Percentiles rank a stretch among this genome's conserved stretches.
These are phyloP conservation scores for Oscheius myriophilus DNA, from an alignment of 2,888 invertebrate genomes.

Conservation along the genomic window DNA sequence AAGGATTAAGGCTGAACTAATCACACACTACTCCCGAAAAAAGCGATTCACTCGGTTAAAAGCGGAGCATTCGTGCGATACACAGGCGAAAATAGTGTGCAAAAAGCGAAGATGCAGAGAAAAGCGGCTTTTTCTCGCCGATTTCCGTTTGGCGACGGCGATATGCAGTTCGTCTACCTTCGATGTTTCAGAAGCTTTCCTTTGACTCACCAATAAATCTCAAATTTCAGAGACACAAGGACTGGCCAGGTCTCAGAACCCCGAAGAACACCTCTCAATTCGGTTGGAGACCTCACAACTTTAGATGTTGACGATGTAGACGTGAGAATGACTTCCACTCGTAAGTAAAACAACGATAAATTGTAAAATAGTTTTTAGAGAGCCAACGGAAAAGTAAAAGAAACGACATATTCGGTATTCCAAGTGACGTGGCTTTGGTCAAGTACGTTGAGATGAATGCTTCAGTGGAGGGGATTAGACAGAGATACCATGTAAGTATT, in stretches of 20 bases:
- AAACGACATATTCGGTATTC: slow-evolving; percentile 59
- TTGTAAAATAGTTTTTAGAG: slow-evolving; percentile 5
- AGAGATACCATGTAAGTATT: slow-evolving; percentile 57
- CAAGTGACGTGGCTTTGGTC: slow-evolving; percentile 66
- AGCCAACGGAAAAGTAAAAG: slow-evolving; percentile 31
- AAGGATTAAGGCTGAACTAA: no score
- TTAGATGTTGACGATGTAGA: slow-evolving; percentile 29
- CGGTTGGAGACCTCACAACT: slow-evolving; percentile 14
- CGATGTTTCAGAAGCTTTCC: no score
- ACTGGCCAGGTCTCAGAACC: slow-evolving; percentile 63
- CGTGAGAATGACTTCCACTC: neutral
- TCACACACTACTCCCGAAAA: no score
- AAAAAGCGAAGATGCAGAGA: no score
- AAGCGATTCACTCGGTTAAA: no score
- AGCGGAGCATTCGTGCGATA: no score
- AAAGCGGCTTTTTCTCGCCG: no score
- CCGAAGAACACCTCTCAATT: slow-evolving; percentile 31
- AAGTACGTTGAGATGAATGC: slow-evolving; percentile 65
- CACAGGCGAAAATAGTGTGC: no score
- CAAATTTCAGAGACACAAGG: slow-evolving; percentile 57
- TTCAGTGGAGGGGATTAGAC: slow-evolving; percentile 65
- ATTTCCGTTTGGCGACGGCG: no score
- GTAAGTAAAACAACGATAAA: neutral
- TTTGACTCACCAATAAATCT: no score
- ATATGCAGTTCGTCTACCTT: no score